Conservation (phyloP, 1,140 invertebrate genomes). For the Pseudomyrmex gracilis region DNA sequence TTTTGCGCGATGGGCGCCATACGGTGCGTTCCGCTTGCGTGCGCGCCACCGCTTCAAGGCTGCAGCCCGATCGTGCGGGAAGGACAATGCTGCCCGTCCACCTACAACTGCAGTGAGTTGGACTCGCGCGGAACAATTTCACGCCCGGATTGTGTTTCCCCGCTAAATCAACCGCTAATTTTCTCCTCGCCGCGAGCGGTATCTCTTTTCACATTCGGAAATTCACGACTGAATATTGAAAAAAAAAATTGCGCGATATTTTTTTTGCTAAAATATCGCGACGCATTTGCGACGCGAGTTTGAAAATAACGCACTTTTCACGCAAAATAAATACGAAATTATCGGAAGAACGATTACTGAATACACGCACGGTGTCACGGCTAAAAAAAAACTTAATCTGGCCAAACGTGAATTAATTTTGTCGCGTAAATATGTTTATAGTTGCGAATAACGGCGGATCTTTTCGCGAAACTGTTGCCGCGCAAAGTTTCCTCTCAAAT, state of each 20-base stretch:
- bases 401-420: neutral
- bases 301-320: neutral
- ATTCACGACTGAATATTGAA: slow-evolving; percentile 3
- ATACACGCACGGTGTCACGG: neutral
- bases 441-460: neutral
- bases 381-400: neutral
- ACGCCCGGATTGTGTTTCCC: slow-evolving; percentile 61
- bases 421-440: neutral
- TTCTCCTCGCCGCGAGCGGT: neutral
- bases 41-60: slow-evolving; percentile 90
- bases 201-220: neutral
- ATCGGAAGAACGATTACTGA: neutral
- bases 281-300: neutral
- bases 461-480: neutral
- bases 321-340: neutral
- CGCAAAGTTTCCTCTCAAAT: neutral
- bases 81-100: slow-evolving; percentile 93
- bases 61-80: slow-evolving; percentile 91
- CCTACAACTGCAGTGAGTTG: slow-evolving; percentile 91
- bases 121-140: neutral
- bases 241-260: neutral
- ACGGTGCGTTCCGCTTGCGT: slow-evolving; percentile 91
- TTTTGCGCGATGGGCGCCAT: slow-evolving; percentile 92
- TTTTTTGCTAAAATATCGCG: no score
- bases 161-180: slow-evolving; percentile 37